Percentiles rank a stretch among this genome's conserved stretches.
Evolutionary conservation across 2,797 vertebrate genomes (phyloP).

Genomic region (Lacerta bilineata): DNA sequence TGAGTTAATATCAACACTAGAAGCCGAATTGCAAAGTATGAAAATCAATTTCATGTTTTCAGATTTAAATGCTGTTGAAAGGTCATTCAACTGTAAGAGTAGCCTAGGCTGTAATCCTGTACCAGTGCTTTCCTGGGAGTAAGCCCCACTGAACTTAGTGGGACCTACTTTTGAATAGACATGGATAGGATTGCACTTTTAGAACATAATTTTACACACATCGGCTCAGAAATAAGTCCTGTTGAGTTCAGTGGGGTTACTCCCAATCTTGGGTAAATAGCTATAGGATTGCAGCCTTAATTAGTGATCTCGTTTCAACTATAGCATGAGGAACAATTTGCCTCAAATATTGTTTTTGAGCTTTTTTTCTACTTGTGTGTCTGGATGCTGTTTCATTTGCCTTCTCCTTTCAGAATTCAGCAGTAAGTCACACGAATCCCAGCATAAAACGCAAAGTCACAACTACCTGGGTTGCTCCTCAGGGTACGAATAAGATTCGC

Average conservation of each 20-base stretch:
- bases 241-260: no score
- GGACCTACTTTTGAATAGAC: no score
- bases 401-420: conserved; percentile 41
- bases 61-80: neutral
- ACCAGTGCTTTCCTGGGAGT: no score
- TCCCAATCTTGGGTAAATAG: no score
- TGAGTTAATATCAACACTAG: no score
- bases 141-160: no score
- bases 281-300: neutral
- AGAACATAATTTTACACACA: no score
- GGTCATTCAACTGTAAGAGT: neutral
- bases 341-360: neutral
- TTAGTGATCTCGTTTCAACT: neutral
- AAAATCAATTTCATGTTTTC: neutral
- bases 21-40: neutral
- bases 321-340: neutral
- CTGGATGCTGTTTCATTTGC: neutral
- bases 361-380: neutral
- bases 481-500: conserved; percentile 9
- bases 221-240: no score
- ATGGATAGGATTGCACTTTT: no score
- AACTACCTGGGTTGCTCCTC: conserved; percentile 36
- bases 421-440: conserved; percentile 23
- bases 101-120: neutral
- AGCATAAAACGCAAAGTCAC: neutral